Evolutionary conservation across 2,113 vertebrate genomes (phyloP).

Genomic region (Neodontobutis hainanensis): DNA sequence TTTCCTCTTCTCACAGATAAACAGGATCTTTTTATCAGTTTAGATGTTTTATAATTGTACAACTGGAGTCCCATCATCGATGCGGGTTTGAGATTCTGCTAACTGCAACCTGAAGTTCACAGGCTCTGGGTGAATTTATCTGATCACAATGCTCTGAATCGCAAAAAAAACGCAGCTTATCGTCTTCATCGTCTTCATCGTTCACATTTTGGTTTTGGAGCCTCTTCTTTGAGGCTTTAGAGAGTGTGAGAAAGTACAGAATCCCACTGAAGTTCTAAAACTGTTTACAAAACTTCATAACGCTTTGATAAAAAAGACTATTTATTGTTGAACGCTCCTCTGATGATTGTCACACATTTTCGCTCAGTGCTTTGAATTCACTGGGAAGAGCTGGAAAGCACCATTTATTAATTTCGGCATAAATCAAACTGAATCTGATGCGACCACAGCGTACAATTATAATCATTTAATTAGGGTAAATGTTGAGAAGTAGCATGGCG

Average conservation of each 20-base stretch:
- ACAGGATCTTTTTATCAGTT: slow-evolving; percentile 64
- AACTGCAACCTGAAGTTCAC: slow-evolving; percentile 66
- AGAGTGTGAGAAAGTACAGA: slow-evolving; percentile 58
- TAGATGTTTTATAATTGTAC: slow-evolving; percentile 72
- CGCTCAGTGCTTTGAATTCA: neutral
- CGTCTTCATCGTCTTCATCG: slow-evolving; percentile 41
- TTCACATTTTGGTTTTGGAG: slow-evolving; percentile 46
- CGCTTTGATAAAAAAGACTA: neutral
- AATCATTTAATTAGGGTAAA: too few species aligned
- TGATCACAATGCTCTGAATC: slow-evolving; percentile 51
- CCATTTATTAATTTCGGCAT: too few species aligned
- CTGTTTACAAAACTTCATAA: slow-evolving; percentile 30
- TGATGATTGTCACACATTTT: neutral
- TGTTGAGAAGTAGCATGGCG: too few species aligned
- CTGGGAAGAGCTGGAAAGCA: too few species aligned
- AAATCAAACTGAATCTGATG: too few species aligned
- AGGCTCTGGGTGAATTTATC: slow-evolving; percentile 57
- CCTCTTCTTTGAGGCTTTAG: slow-evolving; percentile 26
- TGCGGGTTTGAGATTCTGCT: slow-evolving; percentile 54
- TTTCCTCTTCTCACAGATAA: slow-evolving; percentile 51
- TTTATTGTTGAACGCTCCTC: slow-evolving; percentile 9
- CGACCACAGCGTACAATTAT: too few species aligned
- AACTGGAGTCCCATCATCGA: slow-evolving; percentile 60
- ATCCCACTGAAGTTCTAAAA: slow-evolving; percentile 30
- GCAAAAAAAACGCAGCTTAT: slow-evolving; percentile 59